Base-by-base conservation (phyloP, 2,797 vertebrate genomes). In the Mormyrops boulengeri region DNA sequence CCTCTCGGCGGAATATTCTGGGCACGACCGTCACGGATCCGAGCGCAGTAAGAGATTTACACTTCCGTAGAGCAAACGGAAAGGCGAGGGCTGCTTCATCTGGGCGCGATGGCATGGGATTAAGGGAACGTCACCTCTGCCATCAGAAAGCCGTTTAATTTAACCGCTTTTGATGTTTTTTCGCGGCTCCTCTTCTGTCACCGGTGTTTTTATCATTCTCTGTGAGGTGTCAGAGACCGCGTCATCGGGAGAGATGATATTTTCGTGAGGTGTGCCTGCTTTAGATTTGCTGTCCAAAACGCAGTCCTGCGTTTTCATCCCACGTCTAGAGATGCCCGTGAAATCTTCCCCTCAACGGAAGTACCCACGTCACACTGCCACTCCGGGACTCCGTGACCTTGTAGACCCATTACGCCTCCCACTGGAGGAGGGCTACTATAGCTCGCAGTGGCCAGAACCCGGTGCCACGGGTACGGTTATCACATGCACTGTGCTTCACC, bases 1-100 rank as follows among this genome's bases (percentile, higher is more conserved):
- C 95, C 93, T 91, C 93, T 93, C 95, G 94, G 94, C 93, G 93
- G 94, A 94, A 95, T 94, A 95, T 95, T 93, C 93, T 92, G 14
- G 77, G 91, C 92, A 93, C 93, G 92, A 93, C 93, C 94, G 95
- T 92, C 90, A 47, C 26, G 91, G 92, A 53, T 91, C 91, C 91
- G 88, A 91, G 91, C 92, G 94, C 94, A 93, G 93, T 92, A 47
- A 44, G 89, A 88, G 86, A 90, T 85, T 88, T 89, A 30, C n/a
- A 62, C 80, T 22, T 85, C 34, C 7, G 22, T 52, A 47, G 57
- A 9, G 44, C 52, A 50, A 52, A 19, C 9, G 22, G 41, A 50
- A 84, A 52, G 17, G 26, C 30, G 55, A 34, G 62, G 87, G 26
- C 88, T 14, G 89, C 53, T 84, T 44, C 77, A 88, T 12, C 26